Conservation (phyloP, 35 echinoderm and acorn worm species). For the Antedon bifida region DNA sequence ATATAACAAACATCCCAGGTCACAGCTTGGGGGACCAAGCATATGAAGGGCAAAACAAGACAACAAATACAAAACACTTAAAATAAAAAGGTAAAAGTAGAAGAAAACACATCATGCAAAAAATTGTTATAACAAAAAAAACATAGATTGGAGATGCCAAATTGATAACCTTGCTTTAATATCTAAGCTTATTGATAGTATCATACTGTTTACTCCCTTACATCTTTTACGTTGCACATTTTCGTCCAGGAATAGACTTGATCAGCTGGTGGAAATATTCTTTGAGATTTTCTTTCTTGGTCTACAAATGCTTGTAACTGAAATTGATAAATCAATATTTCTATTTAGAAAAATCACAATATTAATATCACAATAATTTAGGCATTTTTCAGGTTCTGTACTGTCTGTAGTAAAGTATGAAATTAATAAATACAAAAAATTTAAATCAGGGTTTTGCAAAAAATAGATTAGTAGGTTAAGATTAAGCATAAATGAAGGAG, state of each 20-base stretch:
- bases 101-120: neutral
- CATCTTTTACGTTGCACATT: constrained; percentile 65
- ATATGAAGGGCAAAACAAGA: too few relatives aligned
- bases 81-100: neutral
- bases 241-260: constrained; percentile 90
- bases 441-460: neutral
- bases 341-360: neutral
- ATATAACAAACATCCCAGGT: too few relatives aligned
- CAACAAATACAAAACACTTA: too few relatives aligned
- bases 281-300: constrained; percentile 41
- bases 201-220: constrained; percentile 31
- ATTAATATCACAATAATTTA: neutral
- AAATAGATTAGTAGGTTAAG: too few relatives aligned
- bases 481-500: too few relatives aligned
- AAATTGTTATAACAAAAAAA: neutral
- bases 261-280: constrained; percentile 62
- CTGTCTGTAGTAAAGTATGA: neutral
- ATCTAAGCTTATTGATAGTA: neutral
- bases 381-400: neutral
- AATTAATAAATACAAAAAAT: neutral
- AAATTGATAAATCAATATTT: constrained; percentile 12
- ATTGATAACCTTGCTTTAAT: neutral
- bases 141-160: neutral
- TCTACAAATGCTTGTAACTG: constrained; percentile 91
- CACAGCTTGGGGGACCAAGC: too few relatives aligned